These are phyloP conservation scores for Alauda arvensis DNA, from an alignment of 2,797 vertebrate species.

Conservation along the genomic window DNA sequence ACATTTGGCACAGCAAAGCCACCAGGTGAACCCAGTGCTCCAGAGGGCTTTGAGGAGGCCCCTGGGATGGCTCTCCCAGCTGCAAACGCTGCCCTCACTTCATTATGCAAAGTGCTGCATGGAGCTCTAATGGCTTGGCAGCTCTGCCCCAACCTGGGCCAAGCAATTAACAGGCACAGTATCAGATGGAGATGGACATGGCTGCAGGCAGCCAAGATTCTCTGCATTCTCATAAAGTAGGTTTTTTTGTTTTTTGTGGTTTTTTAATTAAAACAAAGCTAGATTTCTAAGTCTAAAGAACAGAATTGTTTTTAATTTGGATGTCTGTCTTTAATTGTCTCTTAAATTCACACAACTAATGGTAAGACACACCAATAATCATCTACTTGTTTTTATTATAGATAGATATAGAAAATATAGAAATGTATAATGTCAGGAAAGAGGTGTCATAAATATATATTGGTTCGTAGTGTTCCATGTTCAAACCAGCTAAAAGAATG, in stretches of 20 bases:
- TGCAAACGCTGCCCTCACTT: neutral
- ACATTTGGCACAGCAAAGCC: neutral
- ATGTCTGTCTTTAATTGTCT: neutral
- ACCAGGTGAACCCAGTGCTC: constrained; percentile 10
- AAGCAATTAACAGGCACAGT: neutral
- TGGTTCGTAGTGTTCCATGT: neutral
- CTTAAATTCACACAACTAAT: neutral
- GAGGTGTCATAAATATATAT: neutral
- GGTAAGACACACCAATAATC: neutral
- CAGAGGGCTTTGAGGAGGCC: neutral
- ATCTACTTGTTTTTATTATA: neutral
- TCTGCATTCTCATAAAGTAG: neutral
- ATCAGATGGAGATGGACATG: neutral
- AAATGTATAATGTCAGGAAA: neutral
- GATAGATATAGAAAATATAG: neutral
- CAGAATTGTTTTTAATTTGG: neutral
- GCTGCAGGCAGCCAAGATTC: neutral
- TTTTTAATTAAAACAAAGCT: neutral
- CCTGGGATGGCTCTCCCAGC: neutral
- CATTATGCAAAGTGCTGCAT: neutral
- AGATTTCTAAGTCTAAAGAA: neutral
- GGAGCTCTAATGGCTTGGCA: neutral
- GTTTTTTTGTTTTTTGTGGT: too few relatives aligned
- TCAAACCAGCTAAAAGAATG: neutral
- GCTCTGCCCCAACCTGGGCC: neutral